Evolutionary conservation across 2,113 vertebrate species (phyloP).

Genomic region (Prietella phreatophila): DNA sequence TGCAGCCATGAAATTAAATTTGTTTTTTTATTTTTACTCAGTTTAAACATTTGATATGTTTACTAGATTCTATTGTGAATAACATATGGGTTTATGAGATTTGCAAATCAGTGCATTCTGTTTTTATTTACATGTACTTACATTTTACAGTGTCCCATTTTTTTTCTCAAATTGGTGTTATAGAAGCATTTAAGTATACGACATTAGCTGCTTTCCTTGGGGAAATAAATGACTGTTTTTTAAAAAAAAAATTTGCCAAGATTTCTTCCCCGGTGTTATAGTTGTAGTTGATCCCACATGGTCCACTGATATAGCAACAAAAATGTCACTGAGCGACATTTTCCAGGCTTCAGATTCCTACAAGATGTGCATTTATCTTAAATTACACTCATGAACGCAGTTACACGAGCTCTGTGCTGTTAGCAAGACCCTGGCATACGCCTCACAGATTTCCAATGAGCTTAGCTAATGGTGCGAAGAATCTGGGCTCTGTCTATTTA

Average conservation of each 20-base stretch:
- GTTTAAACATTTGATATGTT: too few relatives aligned
- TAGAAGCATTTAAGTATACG: conserved; percentile 25
- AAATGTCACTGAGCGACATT: conserved; percentile 7
- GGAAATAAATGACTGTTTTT: not conserved
- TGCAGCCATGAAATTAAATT: too few relatives aligned
- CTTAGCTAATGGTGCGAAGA: conserved; percentile 49
- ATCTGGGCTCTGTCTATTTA: conserved; percentile 40
- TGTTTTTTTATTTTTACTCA: too few relatives aligned
- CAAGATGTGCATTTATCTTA: conserved; percentile 45
- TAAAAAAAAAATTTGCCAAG: too few relatives aligned
- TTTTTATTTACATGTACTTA: too few relatives aligned
- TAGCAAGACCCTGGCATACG: conserved; percentile 30
- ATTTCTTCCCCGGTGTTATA: conserved; percentile 2
- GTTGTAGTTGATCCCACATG: conserved; percentile 12
- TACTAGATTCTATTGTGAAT: too few relatives aligned
- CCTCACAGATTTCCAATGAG: conserved; percentile 52
- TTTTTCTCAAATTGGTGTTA: too few relatives aligned
- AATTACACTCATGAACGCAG: conserved; percentile 38
- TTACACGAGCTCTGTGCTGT: conserved; percentile 14
- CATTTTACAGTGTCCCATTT: too few relatives aligned
- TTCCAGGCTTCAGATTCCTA: conserved; percentile 20
- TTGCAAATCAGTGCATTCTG: too few relatives aligned
- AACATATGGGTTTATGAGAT: too few relatives aligned
- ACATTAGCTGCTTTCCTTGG: conserved; percentile 28
- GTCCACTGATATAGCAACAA: not conserved